Percentiles rank a stretch among this genome's conserved stretches.
phyloP scores from a whole-genome alignment of 2,888 invertebrate species.

The Ochropleura plecta region DNA sequence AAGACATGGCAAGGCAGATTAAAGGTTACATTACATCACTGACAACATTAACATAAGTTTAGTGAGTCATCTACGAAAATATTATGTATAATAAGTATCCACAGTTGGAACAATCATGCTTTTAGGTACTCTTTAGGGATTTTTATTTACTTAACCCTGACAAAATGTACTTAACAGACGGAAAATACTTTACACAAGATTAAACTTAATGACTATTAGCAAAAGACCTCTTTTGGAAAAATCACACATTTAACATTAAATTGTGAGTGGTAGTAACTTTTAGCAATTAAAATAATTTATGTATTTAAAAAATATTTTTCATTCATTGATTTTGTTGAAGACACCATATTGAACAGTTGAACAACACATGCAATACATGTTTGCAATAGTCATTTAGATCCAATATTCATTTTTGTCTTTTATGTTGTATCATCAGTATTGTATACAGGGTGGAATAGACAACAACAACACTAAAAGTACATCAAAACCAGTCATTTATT shows the following conservation, averaged over 20 bases:
- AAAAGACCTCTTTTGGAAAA: constrained; percentile 7
- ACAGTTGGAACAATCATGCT: constrained; percentile 41
- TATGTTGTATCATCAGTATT: too few species aligned
- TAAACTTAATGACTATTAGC: neutral
- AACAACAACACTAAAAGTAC: too few species aligned
- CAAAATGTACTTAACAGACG: constrained; percentile 27
- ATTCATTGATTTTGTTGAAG: neutral
- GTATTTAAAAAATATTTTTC: neutral
- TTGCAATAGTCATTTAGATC: neutral
- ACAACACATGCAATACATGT: neutral
- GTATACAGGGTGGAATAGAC: too few species aligned
- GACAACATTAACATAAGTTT: constrained; percentile 52
- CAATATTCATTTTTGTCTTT: too few species aligned
- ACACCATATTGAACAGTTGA: neutral
- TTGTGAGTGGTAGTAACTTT: neutral
- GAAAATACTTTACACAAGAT: constrained; percentile 17
- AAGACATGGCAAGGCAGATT: constrained; percentile 54
- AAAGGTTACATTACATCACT: constrained; percentile 66
- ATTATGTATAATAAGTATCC: constrained; percentile 39
- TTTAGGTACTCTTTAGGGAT: constrained; percentile 23
- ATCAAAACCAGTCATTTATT: too few species aligned
- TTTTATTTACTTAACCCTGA: constrained; percentile 58
- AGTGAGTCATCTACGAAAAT: constrained; percentile 59
- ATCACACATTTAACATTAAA: neutral
- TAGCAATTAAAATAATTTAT: neutral